A percentile compares a stretch with the other conserved stretches of the same genome.
Conservation (phyloP, 2,113 vertebrate species). For the Hydrolagus affinis region DNA sequence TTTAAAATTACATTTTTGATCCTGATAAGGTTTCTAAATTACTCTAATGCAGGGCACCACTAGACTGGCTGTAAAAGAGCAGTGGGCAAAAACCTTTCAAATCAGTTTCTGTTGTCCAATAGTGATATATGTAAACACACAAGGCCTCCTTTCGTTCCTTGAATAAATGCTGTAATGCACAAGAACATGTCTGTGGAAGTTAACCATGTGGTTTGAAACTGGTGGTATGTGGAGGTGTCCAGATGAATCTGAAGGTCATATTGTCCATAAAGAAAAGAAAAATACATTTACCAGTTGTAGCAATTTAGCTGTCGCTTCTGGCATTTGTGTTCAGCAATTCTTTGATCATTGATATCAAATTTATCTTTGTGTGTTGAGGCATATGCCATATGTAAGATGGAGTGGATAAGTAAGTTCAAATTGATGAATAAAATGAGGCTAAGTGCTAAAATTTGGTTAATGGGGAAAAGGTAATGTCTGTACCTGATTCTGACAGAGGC, state of each 20-base stretch:
- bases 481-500: not conserved
- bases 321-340: not conserved
- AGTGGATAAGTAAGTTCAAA: too few species aligned
- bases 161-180: not conserved
- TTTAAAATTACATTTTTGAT: not conserved
- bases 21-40: not conserved
- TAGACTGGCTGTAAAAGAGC: too few species aligned
- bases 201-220: not conserved
- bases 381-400: not conserved
- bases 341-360: not conserved
- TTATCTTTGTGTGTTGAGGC: not conserved
- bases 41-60: not conserved
- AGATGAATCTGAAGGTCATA: not conserved
- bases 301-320: not conserved
- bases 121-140: not conserved
- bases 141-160: not conserved
- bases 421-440: not conserved
- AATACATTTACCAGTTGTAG: not conserved
- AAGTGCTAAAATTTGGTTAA: not conserved
- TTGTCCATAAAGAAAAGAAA: not conserved
- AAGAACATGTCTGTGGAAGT: not conserved
- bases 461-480: not conserved
- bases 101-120: not conserved
- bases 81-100: not conserved
- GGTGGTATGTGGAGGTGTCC: not conserved